Evolutionary conservation across 2,113 vertebrate genomes (phyloP).

Genomic region (Podarcis cretensis): DNA sequence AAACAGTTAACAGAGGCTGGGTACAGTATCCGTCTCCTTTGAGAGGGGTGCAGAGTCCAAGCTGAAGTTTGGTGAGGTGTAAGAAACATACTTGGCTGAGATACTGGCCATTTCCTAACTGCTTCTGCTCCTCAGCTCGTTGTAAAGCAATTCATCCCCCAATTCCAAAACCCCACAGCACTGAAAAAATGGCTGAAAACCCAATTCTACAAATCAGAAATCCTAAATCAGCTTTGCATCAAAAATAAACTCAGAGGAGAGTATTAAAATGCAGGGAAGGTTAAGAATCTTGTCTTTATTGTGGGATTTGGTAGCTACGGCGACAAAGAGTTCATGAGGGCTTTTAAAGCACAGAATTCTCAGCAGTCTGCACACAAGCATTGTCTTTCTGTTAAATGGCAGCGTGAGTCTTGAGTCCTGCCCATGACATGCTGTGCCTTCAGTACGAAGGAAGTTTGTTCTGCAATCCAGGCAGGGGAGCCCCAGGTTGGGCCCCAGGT

Average conservation of each 20-base stretch:
- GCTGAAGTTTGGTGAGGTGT: not conserved
- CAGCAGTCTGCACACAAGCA: not conserved
- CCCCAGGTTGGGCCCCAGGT: no score
- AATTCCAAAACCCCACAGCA: not conserved
- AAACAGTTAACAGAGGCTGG: not conserved
- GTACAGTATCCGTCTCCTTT: not conserved
- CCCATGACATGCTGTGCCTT: not conserved
- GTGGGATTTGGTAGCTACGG: not conserved
- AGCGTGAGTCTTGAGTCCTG: not conserved
- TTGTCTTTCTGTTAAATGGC: not conserved
- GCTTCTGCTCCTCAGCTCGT: not conserved
- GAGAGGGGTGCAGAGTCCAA: not conserved
- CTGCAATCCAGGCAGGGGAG: not conserved
- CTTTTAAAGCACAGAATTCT: not conserved
- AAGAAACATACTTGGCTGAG: not conserved
- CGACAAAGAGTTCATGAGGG: not conserved
- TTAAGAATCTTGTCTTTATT: conserved; percentile 3
- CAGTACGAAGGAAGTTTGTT: not conserved
- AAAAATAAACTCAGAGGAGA: not conserved
- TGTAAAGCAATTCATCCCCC: not conserved
- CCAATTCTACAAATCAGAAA: not conserved
- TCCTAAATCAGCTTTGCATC: not conserved
- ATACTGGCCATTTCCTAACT: not conserved
- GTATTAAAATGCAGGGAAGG: not conserved
- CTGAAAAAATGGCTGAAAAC: no score